Evolutionary conservation across 2,797 vertebrate genomes (phyloP).

Genomic region (Chrysocyon brachyurus): DNA sequence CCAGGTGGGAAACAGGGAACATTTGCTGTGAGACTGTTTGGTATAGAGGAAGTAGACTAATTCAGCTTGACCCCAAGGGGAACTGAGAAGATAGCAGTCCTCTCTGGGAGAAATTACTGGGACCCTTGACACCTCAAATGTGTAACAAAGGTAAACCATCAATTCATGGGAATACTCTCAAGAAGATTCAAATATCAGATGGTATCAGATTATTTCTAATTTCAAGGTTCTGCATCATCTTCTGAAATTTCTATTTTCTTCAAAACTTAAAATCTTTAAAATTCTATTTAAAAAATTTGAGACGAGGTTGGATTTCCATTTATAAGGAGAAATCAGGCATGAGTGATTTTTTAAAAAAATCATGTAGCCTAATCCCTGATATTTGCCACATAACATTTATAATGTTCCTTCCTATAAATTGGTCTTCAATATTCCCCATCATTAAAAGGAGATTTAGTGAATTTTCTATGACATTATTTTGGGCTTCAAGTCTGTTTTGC

Average conservation of each 20-base stretch:
- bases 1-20: neutral
- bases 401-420: neutral
- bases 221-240: neutral
- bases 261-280: neutral
- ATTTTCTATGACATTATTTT: constrained; percentile 65
- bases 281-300: neutral
- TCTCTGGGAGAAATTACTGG: neutral
- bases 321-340: neutral
- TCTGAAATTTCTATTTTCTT: constrained; percentile 5
- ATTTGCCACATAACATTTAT: neutral
- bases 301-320: neutral
- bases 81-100: neutral
- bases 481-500: neutral
- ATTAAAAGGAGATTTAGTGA: neutral
- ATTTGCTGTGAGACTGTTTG: neutral
- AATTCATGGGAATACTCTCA: neutral
- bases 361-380: neutral
- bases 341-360: neutral
- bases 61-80: neutral
- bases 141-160: neutral
- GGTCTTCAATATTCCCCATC: neutral
- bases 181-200: neutral
- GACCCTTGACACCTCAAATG: neutral
- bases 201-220: neutral
- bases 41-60: neutral